Percentiles rank a stretch among this genome's conserved stretches.
Conservation (phyloP, 2,113 vertebrate genomes). For the Heterotis niloticus region DNA sequence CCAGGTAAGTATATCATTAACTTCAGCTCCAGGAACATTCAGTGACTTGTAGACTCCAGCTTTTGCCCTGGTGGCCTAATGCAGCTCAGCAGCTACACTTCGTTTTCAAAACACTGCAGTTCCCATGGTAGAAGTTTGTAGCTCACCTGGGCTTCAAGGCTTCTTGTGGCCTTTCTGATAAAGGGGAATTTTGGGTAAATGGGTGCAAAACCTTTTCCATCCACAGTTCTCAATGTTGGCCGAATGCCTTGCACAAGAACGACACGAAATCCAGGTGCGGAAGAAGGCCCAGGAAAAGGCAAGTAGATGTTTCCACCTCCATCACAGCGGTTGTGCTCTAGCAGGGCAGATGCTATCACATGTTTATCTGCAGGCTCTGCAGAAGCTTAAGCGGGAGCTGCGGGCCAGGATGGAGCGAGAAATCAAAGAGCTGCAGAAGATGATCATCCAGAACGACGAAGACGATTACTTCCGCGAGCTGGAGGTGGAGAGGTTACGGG, state of each 20-base stretch:
- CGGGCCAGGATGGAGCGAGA: slow-evolving; percentile 85
- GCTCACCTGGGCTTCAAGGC: too few species aligned
- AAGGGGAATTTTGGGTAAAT: too few species aligned
- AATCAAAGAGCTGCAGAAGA: slow-evolving; percentile 78
- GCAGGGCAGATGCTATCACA: not conserved
- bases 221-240: slow-evolving; percentile 86
- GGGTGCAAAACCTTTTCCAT: slow-evolving; percentile 18
- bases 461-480: slow-evolving; percentile 79
- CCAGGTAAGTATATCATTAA: slow-evolving; percentile 64
- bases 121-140: too few species aligned
- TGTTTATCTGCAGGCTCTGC: slow-evolving; percentile 65
- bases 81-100: too few species aligned
- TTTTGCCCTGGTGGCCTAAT: too few species aligned
- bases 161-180: too few species aligned
- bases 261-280: slow-evolving; percentile 73
- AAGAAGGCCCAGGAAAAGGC: slow-evolving; percentile 86
- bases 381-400: slow-evolving; percentile 81
- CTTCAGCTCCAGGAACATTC: not conserved
- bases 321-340: not conserved
- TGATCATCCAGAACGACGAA: slow-evolving; percentile 77
- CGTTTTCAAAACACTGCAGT: too few species aligned
- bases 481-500: slow-evolving; percentile 77
- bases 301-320: slow-evolving; percentile 24
- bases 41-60: too few species aligned
- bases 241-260: slow-evolving; percentile 80